A percentile compares a stretch with the other conserved stretches of the same genome.
phyloP scores from a whole-genome alignment of 2,888 invertebrate species.

The Calliphora vomitoria region DNA sequence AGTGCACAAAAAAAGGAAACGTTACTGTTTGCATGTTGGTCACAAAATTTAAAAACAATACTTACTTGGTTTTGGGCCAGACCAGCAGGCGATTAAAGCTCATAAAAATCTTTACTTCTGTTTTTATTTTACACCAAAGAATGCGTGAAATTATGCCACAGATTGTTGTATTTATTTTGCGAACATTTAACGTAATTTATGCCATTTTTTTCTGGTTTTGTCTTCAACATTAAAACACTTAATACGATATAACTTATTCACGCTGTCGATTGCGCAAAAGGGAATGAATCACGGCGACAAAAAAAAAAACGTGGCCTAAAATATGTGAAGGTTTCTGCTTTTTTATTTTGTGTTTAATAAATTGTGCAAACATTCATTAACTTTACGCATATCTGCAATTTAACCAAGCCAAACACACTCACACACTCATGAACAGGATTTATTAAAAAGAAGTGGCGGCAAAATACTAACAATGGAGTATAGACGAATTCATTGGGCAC shows the following conservation, averaged over 20 bases:
- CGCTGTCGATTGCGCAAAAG: conserved; percentile 49
- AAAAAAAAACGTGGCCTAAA: conserved; percentile 2
- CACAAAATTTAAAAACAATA: background rate
- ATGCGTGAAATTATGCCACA: conserved; percentile 53
- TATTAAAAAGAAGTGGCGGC: conserved; percentile 19
- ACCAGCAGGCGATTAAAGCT: conserved; percentile 58
- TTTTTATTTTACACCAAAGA: conserved; percentile 31
- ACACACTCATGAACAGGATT: conserved; percentile 16
- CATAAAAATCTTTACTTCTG: conserved; percentile 32
- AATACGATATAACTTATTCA: conserved; percentile 60
- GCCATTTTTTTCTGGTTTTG: conserved; percentile 8
- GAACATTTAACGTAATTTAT: conserved; percentile 47
- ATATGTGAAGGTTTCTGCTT: background rate
- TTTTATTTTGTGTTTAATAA: conserved; percentile 38
- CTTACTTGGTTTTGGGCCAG: conserved; percentile 22
- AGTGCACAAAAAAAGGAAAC: background rate
- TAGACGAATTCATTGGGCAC: background rate
- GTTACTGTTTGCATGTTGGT: background rate
- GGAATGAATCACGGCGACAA: conserved; percentile 36
- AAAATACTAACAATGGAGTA: background rate
- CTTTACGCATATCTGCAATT: conserved; percentile 39
- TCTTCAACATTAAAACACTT: conserved; percentile 54
- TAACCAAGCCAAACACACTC: conserved; percentile 11
- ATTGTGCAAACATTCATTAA: conserved; percentile 56
- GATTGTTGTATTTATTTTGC: conserved; percentile 44